Base-by-base conservation (phyloP, 92 coral and sea anemone genomes). In the Epizoanthus illoricatus region DNA sequence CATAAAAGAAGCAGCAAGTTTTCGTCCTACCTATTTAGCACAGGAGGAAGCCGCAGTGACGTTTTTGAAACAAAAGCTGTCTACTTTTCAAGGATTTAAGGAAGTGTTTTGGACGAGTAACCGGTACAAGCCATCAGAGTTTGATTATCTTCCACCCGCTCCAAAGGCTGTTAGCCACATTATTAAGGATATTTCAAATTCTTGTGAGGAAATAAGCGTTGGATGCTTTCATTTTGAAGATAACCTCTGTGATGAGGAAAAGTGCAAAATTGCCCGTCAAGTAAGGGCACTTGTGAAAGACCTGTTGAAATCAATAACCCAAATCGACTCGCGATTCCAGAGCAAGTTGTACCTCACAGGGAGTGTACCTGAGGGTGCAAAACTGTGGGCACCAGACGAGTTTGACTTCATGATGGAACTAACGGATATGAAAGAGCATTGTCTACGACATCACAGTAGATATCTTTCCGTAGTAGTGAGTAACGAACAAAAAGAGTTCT, bases 311-410 rank as follows among this genome's bases (percentile, higher is more conserved):
- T 36, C 73, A 59, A 75, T 81, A 13, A 41, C 78, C 5, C 43
- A 71, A 20, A 52, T 85, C 55, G 88, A 85, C 16, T 79, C 84
- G 15, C 79, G 88, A 57, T 24, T 78, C 18, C 16, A 61, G 18
- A 3, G 69, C 63, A 79, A 78, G 24, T 54, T 78, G 18, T 19
- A 47, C 21, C 81, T 59, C 55, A 70, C 79, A 13, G 88, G 88
- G 24, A 85, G 88, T 49, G 52, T 73, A 20, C 12, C 79, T 4
- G 88, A 85, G 61, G 88, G 88, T 8, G 57, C 88, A 39, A 79
- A 84, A 76, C 68, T 84, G 39, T 84, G 81, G 74, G 64, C 52
- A 1, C 87, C 87, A 2, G 87, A 84, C 56, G 87, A 84, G 80
- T 84, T 84, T 64, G 87, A 84, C 79, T 84, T 84, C 23, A 23